Evolutionary conservation across 30 jellyfish, hydroid and myxozoan species (phyloP), one percentile per base, ranked within the genome.

Genomic region (Cassiopea andromeda): DNA sequence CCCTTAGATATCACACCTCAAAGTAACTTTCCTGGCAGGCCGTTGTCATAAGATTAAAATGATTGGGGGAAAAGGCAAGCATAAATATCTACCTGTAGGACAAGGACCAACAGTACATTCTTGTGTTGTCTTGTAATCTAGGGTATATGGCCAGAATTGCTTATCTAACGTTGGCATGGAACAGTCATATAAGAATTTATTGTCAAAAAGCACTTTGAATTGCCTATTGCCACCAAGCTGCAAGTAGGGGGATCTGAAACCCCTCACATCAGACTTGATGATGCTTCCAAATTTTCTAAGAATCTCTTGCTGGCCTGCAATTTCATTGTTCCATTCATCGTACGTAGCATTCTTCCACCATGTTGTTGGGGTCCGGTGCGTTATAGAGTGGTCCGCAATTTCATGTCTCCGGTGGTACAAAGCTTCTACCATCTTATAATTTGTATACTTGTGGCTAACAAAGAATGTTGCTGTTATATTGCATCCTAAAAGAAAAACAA

Each of bases 391-490:
- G 78, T 85, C 98, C 27, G 98, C 97, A 17, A 94, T 94, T 81
- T 94, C 98, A 66, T 94, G 98, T 67, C 98, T 90, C 84, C 93
- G 69, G n/a, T 77, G 85, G 8, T 73, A 76, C 27, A 94, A 47
- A 46, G 18, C 27, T 18, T 80, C 73, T 1, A 94, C 97, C 87
- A 83, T 45, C 1, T 60, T 72, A 78, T 94, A 94, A 75, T 90
- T 60, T 49, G 98, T 94, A 76, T 90, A 60, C 68, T 79, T 75
- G 70, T 94, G 92, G 57, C 94, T 27, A 12, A 91, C 94, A 60
- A 95, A 95, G 81, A 95, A 95, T 1, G 99, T 95, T 1, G 93
- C 99, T 1, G 97, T 91, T 75, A 91, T 75, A 27, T 93, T 94
- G 88, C 99, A 95, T 2, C 99, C 94, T 86, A 19, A 1, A 43